These are phyloP conservation scores for Parazoanthus darwini DNA, from an alignment of 92 coral and sea anemone genomes.

Conservation along the genomic window DNA sequence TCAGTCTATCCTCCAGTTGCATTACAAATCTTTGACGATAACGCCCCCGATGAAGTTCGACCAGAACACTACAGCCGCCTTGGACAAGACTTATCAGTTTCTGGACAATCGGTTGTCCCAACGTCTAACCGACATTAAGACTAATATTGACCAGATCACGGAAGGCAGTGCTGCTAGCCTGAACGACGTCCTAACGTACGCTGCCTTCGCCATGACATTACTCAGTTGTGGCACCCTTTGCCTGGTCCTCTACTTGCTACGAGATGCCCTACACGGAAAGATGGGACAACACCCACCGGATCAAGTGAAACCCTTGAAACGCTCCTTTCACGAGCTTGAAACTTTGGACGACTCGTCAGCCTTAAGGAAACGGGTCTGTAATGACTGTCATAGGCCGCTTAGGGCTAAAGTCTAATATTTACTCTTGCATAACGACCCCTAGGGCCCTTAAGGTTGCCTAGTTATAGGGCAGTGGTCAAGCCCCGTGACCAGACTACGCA, in stretches of 20 bases:
- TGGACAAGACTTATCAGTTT: slow-evolving; percentile 13
- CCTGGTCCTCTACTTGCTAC: not conserved
- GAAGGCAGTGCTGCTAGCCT: not conserved
- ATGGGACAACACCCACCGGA: not conserved
- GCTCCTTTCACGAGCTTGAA: not conserved
- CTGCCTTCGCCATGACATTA: slow-evolving; percentile 4
- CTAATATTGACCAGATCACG: not conserved
- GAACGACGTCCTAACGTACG: not conserved
- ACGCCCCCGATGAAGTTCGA: not conserved
- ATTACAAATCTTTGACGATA: not conserved
- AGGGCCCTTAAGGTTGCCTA: not conserved
- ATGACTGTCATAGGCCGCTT: not conserved
- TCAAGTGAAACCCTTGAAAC: not conserved
- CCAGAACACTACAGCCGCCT: not conserved
- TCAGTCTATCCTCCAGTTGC: not conserved
- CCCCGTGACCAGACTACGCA: not conserved
- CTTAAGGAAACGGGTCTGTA: not conserved
- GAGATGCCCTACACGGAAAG: not conserved
- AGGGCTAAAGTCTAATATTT: not conserved
- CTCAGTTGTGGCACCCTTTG: not conserved
- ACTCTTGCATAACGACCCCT: not conserved
- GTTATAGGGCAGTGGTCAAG: not conserved
- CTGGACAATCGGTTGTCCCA: not conserved
- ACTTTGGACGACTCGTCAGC: not conserved
- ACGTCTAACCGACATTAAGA: not conserved